phyloP scores from a whole-genome alignment of 2,888 invertebrate species.

The Eurytoma californica region DNA sequence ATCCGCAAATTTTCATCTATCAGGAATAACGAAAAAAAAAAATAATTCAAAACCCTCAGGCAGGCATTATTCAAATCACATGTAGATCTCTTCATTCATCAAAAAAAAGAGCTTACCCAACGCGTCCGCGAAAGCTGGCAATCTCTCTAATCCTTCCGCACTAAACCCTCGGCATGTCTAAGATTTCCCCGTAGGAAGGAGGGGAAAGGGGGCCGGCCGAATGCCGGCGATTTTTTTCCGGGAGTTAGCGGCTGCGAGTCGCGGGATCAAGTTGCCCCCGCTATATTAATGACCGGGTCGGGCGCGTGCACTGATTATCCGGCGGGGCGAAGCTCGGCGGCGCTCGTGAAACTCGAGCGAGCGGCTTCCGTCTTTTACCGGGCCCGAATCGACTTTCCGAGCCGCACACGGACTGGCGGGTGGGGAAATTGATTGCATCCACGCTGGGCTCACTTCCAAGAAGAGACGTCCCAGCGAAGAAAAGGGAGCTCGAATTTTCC shows the following conservation, averaged over 20 bases:
- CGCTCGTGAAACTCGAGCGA: neutral
- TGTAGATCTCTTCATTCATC: slow-evolving; percentile 41
- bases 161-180: slow-evolving; percentile 9
- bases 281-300: slow-evolving; percentile 68
- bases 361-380: slow-evolving; percentile 36
- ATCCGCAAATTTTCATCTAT: slow-evolving; percentile 4
- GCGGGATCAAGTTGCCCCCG: slow-evolving; percentile 63
- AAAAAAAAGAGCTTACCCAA: slow-evolving; percentile 9
- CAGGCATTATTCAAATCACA: slow-evolving; percentile 31
- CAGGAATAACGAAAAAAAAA: slow-evolving; percentile 10
- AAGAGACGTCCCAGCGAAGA: slow-evolving; percentile 30
- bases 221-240: slow-evolving; percentile 38
- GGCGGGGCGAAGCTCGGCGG: neutral
- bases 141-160: slow-evolving; percentile 33
- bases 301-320: slow-evolving; percentile 65
- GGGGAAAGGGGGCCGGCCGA: neutral
- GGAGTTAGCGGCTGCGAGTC: neutral
- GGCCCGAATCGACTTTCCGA: slow-evolving; percentile 50
- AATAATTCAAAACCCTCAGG: too few species aligned
- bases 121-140: slow-evolving; percentile 22
- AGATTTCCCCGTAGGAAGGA: slow-evolving; percentile 3
- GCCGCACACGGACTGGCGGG: neutral
- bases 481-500: slow-evolving; percentile 37
- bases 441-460: slow-evolving; percentile 49
- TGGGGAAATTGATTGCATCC: slow-evolving; percentile 57